Percentiles rank a stretch among this genome's conserved stretches.
Conservation (phyloP, 1,140 invertebrate species). For the Luehdorfia chinensis region DNA sequence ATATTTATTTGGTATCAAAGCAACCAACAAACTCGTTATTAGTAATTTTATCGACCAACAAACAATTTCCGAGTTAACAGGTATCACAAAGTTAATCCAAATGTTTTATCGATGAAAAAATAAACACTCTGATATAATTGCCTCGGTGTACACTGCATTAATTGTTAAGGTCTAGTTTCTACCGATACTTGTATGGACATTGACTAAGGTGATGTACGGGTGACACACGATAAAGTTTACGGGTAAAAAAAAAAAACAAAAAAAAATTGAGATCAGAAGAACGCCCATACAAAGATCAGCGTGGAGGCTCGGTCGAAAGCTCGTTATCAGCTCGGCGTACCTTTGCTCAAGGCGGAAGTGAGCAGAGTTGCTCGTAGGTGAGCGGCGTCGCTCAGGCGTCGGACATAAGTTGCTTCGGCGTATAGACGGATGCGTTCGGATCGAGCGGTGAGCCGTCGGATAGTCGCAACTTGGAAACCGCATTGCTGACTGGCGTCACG, state of each 20-base stretch:
- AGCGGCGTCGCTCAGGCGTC: conserved; percentile 39
- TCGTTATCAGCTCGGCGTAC: background rate
- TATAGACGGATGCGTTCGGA: conserved; percentile 95
- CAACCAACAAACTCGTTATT: background rate
- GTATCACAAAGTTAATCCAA: conserved; percentile 32
- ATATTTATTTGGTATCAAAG: background rate
- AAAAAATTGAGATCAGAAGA: conserved; percentile 58
- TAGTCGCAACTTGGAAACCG: conserved; percentile 81
- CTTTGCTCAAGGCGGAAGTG: background rate
- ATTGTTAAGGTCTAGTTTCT: conserved; percentile 12
- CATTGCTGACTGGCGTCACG: conserved; percentile 51
- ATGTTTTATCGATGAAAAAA: conserved; percentile 55
- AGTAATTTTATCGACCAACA: conserved; percentile 24
- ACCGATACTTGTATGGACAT: conserved; percentile 52
- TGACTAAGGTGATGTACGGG: too few relatives aligned
- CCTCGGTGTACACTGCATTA: conserved; percentile 6
- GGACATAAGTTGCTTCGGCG: conserved; percentile 82
- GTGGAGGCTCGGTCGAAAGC: conserved; percentile 11
- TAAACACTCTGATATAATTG: conserved; percentile 50
- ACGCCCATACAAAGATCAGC: conserved; percentile 50
- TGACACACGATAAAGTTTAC: too few relatives aligned
- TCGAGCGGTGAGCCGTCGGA: conserved; percentile 80
- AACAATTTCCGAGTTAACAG: conserved; percentile 10
- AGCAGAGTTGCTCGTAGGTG: too few relatives aligned
- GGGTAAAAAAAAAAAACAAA: conserved; percentile 33